Percentiles rank a stretch among this genome's conserved stretches.
These are phyloP conservation scores for Strix uralensis DNA, from an alignment of 2,113 vertebrate species.

Conservation along the genomic window DNA sequence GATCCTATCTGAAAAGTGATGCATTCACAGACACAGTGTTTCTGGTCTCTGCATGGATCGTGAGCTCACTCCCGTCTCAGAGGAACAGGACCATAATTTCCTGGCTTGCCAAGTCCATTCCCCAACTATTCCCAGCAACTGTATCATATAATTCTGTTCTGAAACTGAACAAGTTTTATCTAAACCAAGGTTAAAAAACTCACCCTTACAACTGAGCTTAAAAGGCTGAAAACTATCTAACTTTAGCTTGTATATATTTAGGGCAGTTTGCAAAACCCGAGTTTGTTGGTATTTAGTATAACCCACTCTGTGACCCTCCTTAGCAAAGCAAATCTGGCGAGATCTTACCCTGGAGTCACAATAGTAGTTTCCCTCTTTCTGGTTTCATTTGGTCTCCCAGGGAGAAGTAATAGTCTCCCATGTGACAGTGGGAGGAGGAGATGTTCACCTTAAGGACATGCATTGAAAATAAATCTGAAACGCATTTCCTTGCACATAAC, in stretches of 20 bases:
- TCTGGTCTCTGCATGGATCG: background rate
- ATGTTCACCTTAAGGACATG: constrained; percentile 50
- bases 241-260: background rate
- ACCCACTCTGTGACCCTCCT: background rate
- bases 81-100: background rate
- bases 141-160: background rate
- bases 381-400: constrained; percentile 53
- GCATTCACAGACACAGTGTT: background rate
- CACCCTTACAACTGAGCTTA: background rate
- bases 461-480: constrained; percentile 17
- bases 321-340: background rate
- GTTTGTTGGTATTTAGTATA: background rate
- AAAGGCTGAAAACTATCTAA: background rate
- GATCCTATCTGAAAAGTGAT: background rate
- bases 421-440: background rate
- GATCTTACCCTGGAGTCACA: constrained; percentile 37
- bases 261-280: background rate
- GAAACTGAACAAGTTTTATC: background rate
- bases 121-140: background rate
- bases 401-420: constrained; percentile 37
- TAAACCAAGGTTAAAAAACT: background rate
- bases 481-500: background rate
- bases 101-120: background rate
- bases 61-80: background rate
- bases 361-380: constrained; percentile 31